These are phyloP conservation scores for Arvicanthis niloticus DNA, from an alignment of 2,113 vertebrate species.

Conservation along the genomic window DNA sequence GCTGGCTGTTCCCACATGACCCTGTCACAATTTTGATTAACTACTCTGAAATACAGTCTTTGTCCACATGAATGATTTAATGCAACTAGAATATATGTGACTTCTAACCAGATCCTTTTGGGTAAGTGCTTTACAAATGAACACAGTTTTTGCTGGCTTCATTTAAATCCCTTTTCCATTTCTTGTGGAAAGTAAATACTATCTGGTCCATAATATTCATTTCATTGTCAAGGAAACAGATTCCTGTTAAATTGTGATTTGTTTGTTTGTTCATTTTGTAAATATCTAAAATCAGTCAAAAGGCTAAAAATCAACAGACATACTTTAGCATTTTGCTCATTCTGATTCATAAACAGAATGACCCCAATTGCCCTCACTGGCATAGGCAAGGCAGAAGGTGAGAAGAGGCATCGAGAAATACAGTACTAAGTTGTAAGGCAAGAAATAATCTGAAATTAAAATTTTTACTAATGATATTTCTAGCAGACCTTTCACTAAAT, in stretches of 20 bases:
- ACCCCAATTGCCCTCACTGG: neutral
- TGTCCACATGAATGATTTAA: constrained; percentile 3
- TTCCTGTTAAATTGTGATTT: neutral
- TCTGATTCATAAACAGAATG: constrained; percentile 40
- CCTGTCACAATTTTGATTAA: neutral
- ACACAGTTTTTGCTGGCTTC: neutral
- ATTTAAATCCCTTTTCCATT: neutral
- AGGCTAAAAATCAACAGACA: constrained; percentile 36
- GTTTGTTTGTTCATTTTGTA: constrained; percentile 19
- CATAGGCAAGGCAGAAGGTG: neutral
- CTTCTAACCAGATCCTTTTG: neutral
- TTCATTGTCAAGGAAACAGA: constrained; percentile 16
- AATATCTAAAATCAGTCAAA: neutral
- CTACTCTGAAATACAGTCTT: neutral
- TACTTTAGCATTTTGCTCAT: constrained; percentile 10
- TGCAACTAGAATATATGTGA: neutral
- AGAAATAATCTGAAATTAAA: constrained; percentile 42
- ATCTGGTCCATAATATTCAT: neutral
- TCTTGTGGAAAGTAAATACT: neutral
- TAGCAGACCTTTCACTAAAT: neutral
- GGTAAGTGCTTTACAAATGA: constrained; percentile 33
- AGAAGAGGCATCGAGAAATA: neutral
- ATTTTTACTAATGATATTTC: neutral
- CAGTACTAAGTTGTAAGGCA: neutral
- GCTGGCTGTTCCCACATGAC: neutral